Evolutionary conservation across 2,113 vertebrate genomes (phyloP), one percentile per base, ranked within the genome.

Genomic region (Onychorhynchus coronatus): DNA sequence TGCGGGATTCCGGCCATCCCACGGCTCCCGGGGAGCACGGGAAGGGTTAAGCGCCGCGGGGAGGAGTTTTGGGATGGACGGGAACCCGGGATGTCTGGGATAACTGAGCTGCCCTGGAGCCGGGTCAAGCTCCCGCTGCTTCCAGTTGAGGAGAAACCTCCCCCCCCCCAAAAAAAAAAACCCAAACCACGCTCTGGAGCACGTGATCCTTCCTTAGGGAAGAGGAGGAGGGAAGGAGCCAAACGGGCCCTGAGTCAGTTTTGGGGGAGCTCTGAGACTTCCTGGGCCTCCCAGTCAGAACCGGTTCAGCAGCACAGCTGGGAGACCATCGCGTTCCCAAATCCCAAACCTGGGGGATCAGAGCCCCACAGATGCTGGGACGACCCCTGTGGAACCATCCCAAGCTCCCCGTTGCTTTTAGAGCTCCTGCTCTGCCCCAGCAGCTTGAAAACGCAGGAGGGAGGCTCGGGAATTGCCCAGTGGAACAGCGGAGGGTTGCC

Each of bases 391-490:
- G 44, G 65, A 39, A 66, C 46, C 42, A 8, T 50, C 49, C 49
- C 49, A 25, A 52, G 50, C 25, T 6, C 49, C 44, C 83, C 25
- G 0, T 20, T 84, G 94, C 94, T 82, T 85, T 77, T 27, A 6
- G 42, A 88, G 88, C 77, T 80, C 50, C 83, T 44, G 55, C 67
- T 65, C 67, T 53, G 58, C 37, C 0, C 6, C 52, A 50, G 78
- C 91, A 25, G 75, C 73, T 89, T 82, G 59, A 85, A 91, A 91
- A 89, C 44, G 81, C 85, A 74, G 49, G 71, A 85, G 65, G 39
- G 65, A 72, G 31, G 18, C 31, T 67, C 53, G 56, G 53, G 56
- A 72, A 52, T 37, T 6, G 35, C 80, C 59, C 81, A 52, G 68
- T 81, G 88, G 85, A 85, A 56, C 8, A 47, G 65, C 70, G 0